Evolutionary conservation across 53 echinoderm and acorn worm species (phyloP).

Genomic region (Stichopus horrens): DNA sequence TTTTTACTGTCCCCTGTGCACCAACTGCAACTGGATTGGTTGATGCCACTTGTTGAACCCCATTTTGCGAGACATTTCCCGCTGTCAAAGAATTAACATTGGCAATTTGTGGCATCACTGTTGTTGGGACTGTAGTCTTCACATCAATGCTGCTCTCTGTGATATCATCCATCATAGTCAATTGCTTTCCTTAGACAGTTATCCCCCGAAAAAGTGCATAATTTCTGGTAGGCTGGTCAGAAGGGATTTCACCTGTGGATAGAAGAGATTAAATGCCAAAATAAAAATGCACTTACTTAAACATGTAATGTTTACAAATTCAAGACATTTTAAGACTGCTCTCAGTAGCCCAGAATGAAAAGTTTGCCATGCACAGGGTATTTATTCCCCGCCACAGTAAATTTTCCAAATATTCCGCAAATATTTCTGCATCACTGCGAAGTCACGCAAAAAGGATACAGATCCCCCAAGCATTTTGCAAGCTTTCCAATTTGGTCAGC

Average conservation of each 20-base stretch:
- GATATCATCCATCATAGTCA: conserved; percentile 3
- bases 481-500: no score
- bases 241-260: background rate
- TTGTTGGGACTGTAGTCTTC: background rate
- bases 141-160: conserved; percentile 27
- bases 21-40: conserved; percentile 10
- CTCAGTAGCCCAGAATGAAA: no score
- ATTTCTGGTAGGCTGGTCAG: background rate
- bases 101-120: background rate
- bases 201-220: background rate
- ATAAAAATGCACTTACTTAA: background rate
- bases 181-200: background rate
- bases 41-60: conserved; percentile 20
- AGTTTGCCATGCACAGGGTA: no score
- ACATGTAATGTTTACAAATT: no score
- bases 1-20: conserved; percentile 19
- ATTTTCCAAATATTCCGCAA: no score
- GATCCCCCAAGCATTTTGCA: no score
- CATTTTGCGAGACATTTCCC: conserved; percentile 7
- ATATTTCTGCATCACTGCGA: no score
- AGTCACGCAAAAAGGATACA: no score
- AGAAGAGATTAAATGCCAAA: background rate
- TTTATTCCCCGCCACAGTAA: no score
- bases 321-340: no score
- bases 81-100: background rate